Evolutionary conservation across 2,888 invertebrate species (phyloP).

Genomic region (Dryocosmus kuriphilus): DNA sequence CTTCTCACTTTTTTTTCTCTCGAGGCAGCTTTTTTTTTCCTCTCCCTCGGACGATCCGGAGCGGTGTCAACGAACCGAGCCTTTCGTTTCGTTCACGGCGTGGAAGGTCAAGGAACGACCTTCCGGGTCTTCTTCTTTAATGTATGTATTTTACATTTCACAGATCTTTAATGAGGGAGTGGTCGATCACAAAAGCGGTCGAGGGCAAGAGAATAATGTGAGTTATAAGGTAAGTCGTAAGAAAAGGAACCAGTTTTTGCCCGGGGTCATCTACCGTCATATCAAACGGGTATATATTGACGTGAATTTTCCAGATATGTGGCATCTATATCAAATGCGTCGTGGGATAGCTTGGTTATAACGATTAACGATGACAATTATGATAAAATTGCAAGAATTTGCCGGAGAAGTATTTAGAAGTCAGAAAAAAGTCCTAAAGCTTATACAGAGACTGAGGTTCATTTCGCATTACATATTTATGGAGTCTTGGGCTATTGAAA

Average conservation of each 20-base stretch:
- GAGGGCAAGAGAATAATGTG: conserved; percentile 1
- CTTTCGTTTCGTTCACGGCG: conserved; percentile 35
- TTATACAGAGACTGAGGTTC: neutral
- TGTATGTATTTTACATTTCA: conserved; percentile 33
- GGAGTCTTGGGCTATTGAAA: neutral
- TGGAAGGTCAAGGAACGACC: conserved; percentile 65
- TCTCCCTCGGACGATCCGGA: conserved; percentile 17
- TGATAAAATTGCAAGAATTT: neutral
- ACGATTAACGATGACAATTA: neutral
- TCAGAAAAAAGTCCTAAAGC: neutral
- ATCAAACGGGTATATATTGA: conserved; percentile 50
- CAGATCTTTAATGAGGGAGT: conserved; percentile 29
- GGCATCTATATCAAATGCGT: conserved; percentile 6
- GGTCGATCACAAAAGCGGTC: conserved; percentile 18
- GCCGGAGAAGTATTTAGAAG: neutral
- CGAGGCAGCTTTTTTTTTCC: conserved; percentile 35
- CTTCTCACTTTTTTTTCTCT: conserved; percentile 37
- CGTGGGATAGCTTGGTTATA: neutral
- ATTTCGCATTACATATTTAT: neutral
- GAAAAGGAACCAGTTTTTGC: conserved; percentile 28
- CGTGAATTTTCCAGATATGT: conserved; percentile 34
- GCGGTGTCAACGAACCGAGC: conserved; percentile 54
- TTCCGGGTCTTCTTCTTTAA: conserved; percentile 57
- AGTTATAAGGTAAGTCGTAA: neutral
- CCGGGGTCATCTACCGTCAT: conserved; percentile 14